Percentiles rank a stretch among this genome's conserved stretches.
phyloP scores from a whole-genome alignment of 2,888 invertebrate species.

The Xylota segnis region DNA sequence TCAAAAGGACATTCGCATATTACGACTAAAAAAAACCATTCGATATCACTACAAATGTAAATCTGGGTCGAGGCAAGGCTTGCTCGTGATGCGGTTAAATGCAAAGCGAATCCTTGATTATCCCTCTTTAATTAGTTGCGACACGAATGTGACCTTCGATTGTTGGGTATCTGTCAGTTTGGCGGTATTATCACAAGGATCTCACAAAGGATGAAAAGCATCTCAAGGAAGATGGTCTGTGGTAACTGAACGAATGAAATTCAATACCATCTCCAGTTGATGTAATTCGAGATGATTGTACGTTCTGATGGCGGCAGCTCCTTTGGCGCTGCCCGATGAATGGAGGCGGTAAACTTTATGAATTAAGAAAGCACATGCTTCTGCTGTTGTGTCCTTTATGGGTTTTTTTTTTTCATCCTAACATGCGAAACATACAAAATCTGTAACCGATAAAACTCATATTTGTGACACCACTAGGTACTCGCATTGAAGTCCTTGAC shows the following conservation, averaged over 20 bases:
- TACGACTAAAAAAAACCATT: neutral
- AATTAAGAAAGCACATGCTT: conserved; percentile 78
- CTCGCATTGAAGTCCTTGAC: neutral
- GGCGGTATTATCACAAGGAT: conserved; percentile 67
- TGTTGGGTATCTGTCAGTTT: conserved; percentile 51
- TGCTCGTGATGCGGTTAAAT: conserved; percentile 54
- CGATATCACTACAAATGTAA: conserved; percentile 7
- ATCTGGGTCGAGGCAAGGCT: conserved; percentile 47
- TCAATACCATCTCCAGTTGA: conserved; percentile 25
- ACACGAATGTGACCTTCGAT: conserved; percentile 78
- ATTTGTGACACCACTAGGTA: neutral
- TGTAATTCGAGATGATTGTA: conserved; percentile 63
- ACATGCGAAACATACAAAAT: neutral
- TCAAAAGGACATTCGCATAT: conserved; percentile 36
- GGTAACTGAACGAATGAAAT: conserved; percentile 37
- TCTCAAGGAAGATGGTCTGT: conserved; percentile 4
- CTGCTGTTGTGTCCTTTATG: neutral
- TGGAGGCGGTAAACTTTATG: conserved; percentile 77
- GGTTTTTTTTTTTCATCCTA: neutral
- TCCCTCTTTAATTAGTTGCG: conserved; percentile 77
- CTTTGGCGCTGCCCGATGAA: conserved; percentile 47
- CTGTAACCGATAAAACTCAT: neutral
- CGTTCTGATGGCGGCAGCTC: conserved; percentile 64
- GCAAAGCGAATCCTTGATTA: conserved; percentile 66
- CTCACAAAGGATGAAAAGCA: conserved; percentile 31